These are phyloP conservation scores for Penaeus chinensis DNA, from an alignment of 1,140 invertebrate species.

Conservation along the genomic window DNA sequence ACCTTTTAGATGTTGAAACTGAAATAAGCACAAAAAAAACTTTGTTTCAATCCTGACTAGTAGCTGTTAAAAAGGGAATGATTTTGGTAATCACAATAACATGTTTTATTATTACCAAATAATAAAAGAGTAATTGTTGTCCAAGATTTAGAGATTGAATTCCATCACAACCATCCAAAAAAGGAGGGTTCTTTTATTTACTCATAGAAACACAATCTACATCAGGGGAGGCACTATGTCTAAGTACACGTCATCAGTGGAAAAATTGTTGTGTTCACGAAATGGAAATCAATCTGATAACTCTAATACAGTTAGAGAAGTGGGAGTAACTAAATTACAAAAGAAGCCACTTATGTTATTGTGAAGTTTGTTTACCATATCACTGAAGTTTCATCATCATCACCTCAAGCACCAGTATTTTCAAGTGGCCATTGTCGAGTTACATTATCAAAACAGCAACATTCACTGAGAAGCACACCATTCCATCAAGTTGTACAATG, in stretches of 20 bases:
- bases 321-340: slow-evolving; percentile 55
- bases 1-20: not conserved
- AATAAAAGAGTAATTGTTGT: slow-evolving; percentile 17
- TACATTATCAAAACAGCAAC: slow-evolving; percentile 8
- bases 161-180: slow-evolving; percentile 48
- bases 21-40: slow-evolving; percentile 30
- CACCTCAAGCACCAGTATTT: slow-evolving; percentile 57
- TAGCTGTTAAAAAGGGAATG: slow-evolving; percentile 54
- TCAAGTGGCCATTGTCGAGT: slow-evolving; percentile 36
- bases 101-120: slow-evolving; percentile 47
- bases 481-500: slow-evolving; percentile 30
- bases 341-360: slow-evolving; percentile 57
- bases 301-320: slow-evolving; percentile 49
- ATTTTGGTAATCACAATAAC: slow-evolving; percentile 45
- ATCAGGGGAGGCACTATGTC: slow-evolving; percentile 53
- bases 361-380: slow-evolving; percentile 37
- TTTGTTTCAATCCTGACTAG: slow-evolving; percentile 49
- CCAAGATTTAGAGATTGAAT: slow-evolving; percentile 36
- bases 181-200: slow-evolving; percentile 36
- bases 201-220: slow-evolving; percentile 30
- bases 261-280: slow-evolving; percentile 48
- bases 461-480: slow-evolving; percentile 43
- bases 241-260: slow-evolving; percentile 50
- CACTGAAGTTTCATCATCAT: slow-evolving; percentile 30
- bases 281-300: slow-evolving; percentile 50